These are phyloP conservation scores for Sterrhoptilus dennistouni DNA, from an alignment of 2,113 vertebrate genomes.

Conservation along the genomic window DNA sequence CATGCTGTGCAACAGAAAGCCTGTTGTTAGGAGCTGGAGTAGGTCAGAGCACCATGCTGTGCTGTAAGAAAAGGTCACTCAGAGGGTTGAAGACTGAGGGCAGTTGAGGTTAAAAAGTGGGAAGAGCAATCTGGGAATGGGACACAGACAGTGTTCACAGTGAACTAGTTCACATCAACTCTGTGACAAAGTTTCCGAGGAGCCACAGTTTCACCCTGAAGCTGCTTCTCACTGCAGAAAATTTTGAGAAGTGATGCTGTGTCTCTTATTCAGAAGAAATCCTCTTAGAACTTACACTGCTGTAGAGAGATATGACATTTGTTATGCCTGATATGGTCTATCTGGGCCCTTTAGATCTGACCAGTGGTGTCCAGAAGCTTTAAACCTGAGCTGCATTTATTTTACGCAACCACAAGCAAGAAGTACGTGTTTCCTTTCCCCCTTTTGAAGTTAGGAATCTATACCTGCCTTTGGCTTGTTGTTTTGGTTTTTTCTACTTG, in stretches of 20 bases:
- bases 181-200: background rate
- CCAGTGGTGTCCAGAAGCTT: background rate
- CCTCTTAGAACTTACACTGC: background rate
- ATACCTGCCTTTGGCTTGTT: background rate
- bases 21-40: background rate
- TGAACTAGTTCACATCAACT: background rate
- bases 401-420: background rate
- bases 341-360: background rate
- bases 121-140: background rate
- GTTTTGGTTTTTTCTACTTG: background rate
- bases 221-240: background rate
- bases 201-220: background rate
- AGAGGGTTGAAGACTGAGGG: background rate
- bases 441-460: background rate
- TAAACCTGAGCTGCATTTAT: background rate
- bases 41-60: background rate
- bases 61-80: background rate
- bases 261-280: background rate
- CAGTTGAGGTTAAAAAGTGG: background rate
- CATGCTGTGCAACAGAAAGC: background rate
- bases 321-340: background rate
- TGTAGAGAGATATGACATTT: background rate
- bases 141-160: background rate
- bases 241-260: background rate
- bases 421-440: background rate